Conservation (phyloP, 2,888 invertebrate species). For the Leptogaster cylindrica region DNA sequence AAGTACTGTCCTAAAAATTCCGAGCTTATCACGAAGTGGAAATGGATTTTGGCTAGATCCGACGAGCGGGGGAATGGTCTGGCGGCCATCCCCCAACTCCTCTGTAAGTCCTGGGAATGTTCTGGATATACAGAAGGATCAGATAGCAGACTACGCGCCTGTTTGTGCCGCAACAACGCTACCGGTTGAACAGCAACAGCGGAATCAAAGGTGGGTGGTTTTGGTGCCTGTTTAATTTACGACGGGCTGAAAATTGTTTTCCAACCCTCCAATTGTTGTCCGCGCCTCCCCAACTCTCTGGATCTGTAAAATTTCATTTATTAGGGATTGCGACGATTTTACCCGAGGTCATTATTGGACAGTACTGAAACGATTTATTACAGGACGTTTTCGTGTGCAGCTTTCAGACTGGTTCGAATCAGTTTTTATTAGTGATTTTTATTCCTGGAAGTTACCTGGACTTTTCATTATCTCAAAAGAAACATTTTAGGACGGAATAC, state of each 20-base stretch:
- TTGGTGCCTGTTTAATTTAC: conserved; percentile 25
- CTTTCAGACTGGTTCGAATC: conserved; percentile 6
- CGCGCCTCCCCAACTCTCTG: neutral
- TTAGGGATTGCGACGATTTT: conserved; percentile 31
- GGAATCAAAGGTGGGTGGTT: conserved; percentile 43
- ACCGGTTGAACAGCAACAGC: conserved; percentile 41
- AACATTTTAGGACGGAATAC: too few species aligned
- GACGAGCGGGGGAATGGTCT: conserved; percentile 60
- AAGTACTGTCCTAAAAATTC: conserved; percentile 62
- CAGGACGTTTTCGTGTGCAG: conserved; percentile 23
- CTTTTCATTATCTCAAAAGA: too few species aligned
- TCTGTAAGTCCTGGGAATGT: conserved; percentile 51
- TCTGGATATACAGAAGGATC: conserved; percentile 61
- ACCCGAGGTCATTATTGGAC: conserved; percentile 32
- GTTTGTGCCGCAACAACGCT: conserved; percentile 56
- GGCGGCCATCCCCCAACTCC: conserved; percentile 56
- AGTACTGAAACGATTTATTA: conserved; percentile 27
- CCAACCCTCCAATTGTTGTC: too few species aligned
- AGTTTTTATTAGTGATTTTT: conserved; percentile 33
- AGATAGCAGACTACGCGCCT: conserved; percentile 62
- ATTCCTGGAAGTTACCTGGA: too few species aligned
- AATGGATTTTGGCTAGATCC: conserved; percentile 63
- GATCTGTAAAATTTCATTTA: conserved; percentile 29
- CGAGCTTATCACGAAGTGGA: conserved; percentile 59
- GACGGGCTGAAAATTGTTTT: conserved; percentile 34